Conservation (phyloP, 2,797 vertebrate genomes). For the Scomberomorus guttatus region DNA sequence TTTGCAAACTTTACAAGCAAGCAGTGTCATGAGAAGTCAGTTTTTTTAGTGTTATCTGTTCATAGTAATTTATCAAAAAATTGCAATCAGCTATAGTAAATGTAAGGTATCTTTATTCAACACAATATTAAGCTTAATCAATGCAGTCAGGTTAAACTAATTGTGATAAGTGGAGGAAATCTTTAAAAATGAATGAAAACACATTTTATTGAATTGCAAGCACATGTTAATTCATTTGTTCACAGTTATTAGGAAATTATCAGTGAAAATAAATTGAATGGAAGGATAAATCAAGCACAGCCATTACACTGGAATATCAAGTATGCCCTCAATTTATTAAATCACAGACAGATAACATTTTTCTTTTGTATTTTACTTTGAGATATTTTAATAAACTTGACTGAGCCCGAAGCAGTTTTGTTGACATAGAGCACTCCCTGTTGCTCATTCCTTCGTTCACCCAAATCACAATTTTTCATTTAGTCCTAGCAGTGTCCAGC, state of each 20-base stretch:
- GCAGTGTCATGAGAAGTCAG: not conserved
- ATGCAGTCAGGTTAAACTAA: conserved; percentile 28
- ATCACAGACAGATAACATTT: not conserved
- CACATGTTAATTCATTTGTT: conserved; percentile 26
- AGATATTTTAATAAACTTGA: not conserved
- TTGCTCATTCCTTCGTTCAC: not conserved
- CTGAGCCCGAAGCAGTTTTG: not conserved
- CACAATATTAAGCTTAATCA: conserved; percentile 21
- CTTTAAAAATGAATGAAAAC: conserved; percentile 19
- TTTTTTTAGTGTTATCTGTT: conserved; percentile 8
- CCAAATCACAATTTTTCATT: not conserved
- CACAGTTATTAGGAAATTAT: not conserved
- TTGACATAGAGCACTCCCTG: not conserved
- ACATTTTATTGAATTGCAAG: conserved; percentile 16
- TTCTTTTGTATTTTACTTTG: not conserved
- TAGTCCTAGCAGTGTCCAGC: not conserved
- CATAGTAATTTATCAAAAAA: conserved; percentile 26
- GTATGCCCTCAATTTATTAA: not conserved
- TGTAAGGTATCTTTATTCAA: conserved; percentile 28
- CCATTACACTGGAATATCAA: not conserved
- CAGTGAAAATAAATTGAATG: not conserved
- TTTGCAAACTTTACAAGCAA: not conserved
- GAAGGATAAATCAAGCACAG: not conserved
- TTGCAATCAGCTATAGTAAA: conserved; percentile 19
- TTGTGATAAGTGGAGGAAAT: conserved; percentile 25